Conservation (phyloP, 1,140 invertebrate species). For the Harpegnathos saltator region DNA sequence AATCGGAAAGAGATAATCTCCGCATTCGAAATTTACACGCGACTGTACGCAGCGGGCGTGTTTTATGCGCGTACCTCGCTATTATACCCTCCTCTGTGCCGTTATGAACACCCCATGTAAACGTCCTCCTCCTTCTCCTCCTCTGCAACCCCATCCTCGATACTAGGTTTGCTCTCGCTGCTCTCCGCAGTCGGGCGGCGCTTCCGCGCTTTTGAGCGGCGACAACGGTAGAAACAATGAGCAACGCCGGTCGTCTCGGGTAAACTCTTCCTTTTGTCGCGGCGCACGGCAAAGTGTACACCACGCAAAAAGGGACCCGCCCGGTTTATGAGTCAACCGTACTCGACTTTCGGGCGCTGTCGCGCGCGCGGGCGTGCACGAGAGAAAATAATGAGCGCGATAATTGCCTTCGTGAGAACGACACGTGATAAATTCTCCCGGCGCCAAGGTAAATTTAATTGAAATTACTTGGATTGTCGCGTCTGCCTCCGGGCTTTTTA, state of each 20-base stretch:
- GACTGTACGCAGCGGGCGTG: not conserved
- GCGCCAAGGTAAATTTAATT: slow-evolving; percentile 35
- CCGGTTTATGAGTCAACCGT: slow-evolving; percentile 13
- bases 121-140: slow-evolving; percentile 42
- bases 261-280: slow-evolving; percentile 60
- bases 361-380: not conserved
- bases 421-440: slow-evolving; percentile 13
- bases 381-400: slow-evolving; percentile 32
- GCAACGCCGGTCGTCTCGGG: slow-evolving; percentile 12
- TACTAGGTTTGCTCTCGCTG: not conserved
- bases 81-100: slow-evolving; percentile 39
- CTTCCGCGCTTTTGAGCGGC: slow-evolving; percentile 61
- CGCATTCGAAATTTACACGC: slow-evolving; percentile 62
- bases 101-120: slow-evolving; percentile 71
- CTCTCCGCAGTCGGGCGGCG: slow-evolving; percentile 5
- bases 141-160: slow-evolving; percentile 1
- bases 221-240: slow-evolving; percentile 69
- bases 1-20: slow-evolving; percentile 20
- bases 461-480: not conserved
- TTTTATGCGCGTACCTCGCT: slow-evolving; percentile 34
- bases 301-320: not conserved
- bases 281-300: slow-evolving; percentile 21
- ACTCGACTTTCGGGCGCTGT: slow-evolving; percentile 26
- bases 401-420: slow-evolving; percentile 20
- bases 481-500: not conserved